Evolutionary conservation across 2,113 vertebrate genomes (phyloP), one percentile per base, ranked within the genome.

Genomic region (Oreochromis niloticus): DNA sequence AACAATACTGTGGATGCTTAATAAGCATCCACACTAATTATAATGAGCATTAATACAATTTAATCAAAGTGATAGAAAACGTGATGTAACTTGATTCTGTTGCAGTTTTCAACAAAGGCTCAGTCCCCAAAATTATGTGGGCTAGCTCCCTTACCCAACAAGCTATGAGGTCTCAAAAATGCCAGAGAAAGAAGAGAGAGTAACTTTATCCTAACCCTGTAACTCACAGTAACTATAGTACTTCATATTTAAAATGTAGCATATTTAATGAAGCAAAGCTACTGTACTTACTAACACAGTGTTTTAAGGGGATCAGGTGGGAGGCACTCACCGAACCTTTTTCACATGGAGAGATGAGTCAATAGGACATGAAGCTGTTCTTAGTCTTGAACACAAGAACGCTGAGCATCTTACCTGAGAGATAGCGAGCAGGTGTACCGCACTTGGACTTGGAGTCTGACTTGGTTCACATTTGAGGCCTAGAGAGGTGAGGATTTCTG

Each of bases 401-500:
- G 4, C 10, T 0, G 19, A 3, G 10, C 10, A 1, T 36, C 96
- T 96, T 85, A 99, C 98, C 97, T 95, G 92, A 1, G 96, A 88
- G 1, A 95, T 95, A 2, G 94, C 91, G 41, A 99, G 95, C 24
- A 99, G 89, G 87, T 97, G 88, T 6, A 98, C 80, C 0, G 98
- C 97, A 0, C 97, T 97, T 1, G 97, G 87, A 1, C 22, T 11
- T 2, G 96, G 97, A 11, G 83, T 36, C 14, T 93, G 91, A 10
- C 71, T 96, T 1, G 4, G 2, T 4, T 96, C 97, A 93, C 98
- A 99, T 87, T 87, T 97, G 36, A 99, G 88, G 8, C 98, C 98
- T 1, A 99, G 96, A 6, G 93, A 93, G 0, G 36, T 88, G 85
- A 99, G 95, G 84, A 99, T 96, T 89, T 98, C 97, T 14, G 73